A percentile compares a stretch with the other conserved stretches of the same genome.
Evolutionary conservation across 2,888 invertebrate species (phyloP).

Genomic region (Schizotus pectinicornis): DNA sequence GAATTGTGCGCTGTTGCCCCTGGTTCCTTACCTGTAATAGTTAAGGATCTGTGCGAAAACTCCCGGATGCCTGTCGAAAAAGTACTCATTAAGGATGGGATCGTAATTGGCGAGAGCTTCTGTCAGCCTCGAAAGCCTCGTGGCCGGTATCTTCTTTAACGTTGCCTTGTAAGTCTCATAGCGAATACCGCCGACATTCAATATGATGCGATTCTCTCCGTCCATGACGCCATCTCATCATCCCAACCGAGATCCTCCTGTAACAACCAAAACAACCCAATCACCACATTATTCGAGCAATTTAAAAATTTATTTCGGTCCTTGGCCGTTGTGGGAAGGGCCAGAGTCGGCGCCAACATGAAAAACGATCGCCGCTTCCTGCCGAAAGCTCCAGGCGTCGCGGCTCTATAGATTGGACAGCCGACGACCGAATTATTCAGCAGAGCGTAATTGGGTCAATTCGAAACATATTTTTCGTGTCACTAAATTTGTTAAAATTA

Average conservation of each 20-base stretch:
- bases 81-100: slow-evolving; percentile 87
- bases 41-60: slow-evolving; percentile 89
- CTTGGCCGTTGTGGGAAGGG: neutral
- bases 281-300: neutral
- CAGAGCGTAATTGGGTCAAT: too few species aligned
- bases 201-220: slow-evolving; percentile 91
- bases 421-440: too few species aligned
- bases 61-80: slow-evolving; percentile 86
- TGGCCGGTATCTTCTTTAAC: slow-evolving; percentile 88
- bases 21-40: slow-evolving; percentile 72
- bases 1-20: too few species aligned
- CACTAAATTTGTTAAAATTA: too few species aligned
- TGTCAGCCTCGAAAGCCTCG: slow-evolving; percentile 79
- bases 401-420: too few species aligned
- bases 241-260: slow-evolving; percentile 8
- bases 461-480: too few species aligned
- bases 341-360: neutral
- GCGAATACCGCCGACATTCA: slow-evolving; percentile 91
- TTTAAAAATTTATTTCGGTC: neutral
- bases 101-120: slow-evolving; percentile 90
- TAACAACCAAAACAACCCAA: neutral
- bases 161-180: slow-evolving; percentile 81
- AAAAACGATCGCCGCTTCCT: too few species aligned
- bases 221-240: slow-evolving; percentile 66
- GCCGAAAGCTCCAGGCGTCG: too few species aligned